Evolutionary conservation across 2,888 invertebrate species (phyloP).

Genomic region (Drepanosiphum platanoidis): DNA sequence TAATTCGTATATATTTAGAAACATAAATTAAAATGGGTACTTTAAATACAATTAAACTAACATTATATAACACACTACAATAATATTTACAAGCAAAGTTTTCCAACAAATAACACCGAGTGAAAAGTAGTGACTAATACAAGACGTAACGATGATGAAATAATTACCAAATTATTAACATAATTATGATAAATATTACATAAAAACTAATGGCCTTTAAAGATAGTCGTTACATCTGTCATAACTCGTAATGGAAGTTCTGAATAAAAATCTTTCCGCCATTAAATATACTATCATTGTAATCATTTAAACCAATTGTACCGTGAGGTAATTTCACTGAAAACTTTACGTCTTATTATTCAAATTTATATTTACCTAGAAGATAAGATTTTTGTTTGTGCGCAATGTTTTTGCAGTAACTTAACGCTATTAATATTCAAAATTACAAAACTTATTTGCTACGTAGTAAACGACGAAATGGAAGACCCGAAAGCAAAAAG

Average conservation of each 20-base stretch:
- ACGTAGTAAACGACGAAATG: neutral
- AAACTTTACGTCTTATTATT: constrained; percentile 45
- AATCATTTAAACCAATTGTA: constrained; percentile 45
- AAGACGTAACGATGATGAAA: neutral
- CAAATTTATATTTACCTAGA: constrained; percentile 40
- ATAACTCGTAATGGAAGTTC: constrained; percentile 6
- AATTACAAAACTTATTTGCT: constrained; percentile 51
- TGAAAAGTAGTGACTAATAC: neutral
- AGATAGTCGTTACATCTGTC: neutral
- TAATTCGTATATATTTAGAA: neutral
- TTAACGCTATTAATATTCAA: constrained; percentile 49
- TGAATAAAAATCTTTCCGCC: neutral
- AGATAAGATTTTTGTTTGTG: constrained; percentile 48
- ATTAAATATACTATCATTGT: constrained; percentile 20
- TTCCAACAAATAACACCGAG: neutral
- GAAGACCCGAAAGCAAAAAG: constrained; percentile 9
- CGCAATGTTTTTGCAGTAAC: constrained; percentile 39
- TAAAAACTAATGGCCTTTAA: constrained; percentile 18
- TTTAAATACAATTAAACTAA: neutral
- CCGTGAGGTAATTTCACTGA: constrained; percentile 24
- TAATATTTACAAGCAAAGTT: neutral
- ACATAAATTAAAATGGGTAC: neutral
- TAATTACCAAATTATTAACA: neutral
- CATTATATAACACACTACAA: neutral
- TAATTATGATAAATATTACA: constrained; percentile 9